Percentiles rank a stretch among this genome's conserved stretches.
phyloP scores from a whole-genome alignment of 1,140 invertebrate genomes.

The Drosophila pruinosa region DNA sequence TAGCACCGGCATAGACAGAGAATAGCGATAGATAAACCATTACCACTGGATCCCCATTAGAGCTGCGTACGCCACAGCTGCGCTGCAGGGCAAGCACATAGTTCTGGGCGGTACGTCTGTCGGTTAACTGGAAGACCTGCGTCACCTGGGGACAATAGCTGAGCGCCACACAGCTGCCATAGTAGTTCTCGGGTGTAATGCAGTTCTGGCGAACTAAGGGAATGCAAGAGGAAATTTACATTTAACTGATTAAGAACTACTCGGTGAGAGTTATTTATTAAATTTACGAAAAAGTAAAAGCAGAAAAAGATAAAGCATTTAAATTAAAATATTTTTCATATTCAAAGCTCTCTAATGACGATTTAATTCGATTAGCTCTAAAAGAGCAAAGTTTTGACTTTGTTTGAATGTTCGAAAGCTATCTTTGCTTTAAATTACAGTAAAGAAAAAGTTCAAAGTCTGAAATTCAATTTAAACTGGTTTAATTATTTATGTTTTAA shows the following conservation, averaged over 20 bases:
- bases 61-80: slow-evolving; percentile 65
- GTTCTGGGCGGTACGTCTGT: slow-evolving; percentile 48
- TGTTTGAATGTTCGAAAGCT: too few species aligned
- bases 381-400: too few species aligned
- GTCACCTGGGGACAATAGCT: slow-evolving; percentile 70
- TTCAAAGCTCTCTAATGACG: too few species aligned
- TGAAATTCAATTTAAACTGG: too few species aligned
- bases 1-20: slow-evolving; percentile 7
- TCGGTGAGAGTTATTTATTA: background rate
- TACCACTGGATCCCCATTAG: slow-evolving; percentile 76
- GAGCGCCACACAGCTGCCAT: slow-evolving; percentile 67
- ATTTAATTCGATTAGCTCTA: too few species aligned
- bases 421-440: too few species aligned
- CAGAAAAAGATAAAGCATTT: too few species aligned
- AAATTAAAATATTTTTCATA: too few species aligned
- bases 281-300: background rate
- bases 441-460: too few species aligned
- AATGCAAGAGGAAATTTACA: background rate
- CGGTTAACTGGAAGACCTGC: slow-evolving; percentile 57
- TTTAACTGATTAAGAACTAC: background rate
- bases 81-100: slow-evolving; percentile 70
- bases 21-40: slow-evolving; percentile 10
- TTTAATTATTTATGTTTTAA: too few species aligned
- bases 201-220: slow-evolving; percentile 62
- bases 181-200: slow-evolving; percentile 73